Base-by-base conservation (phyloP, 1,140 invertebrate genomes). In the Cryptotermes secundus region DNA sequence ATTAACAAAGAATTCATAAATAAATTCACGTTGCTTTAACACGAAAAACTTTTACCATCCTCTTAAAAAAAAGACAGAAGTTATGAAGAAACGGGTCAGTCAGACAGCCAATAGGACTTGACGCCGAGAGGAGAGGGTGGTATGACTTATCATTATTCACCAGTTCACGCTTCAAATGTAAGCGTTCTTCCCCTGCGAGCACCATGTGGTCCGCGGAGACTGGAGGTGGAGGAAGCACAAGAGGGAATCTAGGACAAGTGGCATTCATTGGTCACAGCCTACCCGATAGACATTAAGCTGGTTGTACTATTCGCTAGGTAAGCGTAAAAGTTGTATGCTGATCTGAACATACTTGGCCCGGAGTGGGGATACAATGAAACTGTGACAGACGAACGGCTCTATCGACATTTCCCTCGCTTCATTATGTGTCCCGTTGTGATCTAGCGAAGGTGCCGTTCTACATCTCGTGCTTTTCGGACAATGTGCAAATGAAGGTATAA, bases 1-100 rank as follows among this genome's bases (percentile, higher is more conserved):
- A 72, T 72, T 31, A 72, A 72, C 59, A 72, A 72, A n/a, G n/a
- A 72, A 72, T 31, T n/a, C 7, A 72, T 7, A 72, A 9, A 31
- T 72, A 72, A 72, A 72, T 31, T 31, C 53, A 72, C 26, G 59
- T 72, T 72, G 59, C 59, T 31, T 72, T 26, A 72, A 72, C 16
- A 72, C 9, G 59, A 72, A 72, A 72, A 72, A 72, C 59, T 72
- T 59, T 59, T 59, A 59, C 53, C 53, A 22, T 59, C 53, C 53
- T 24, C 24, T 59, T 22, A 6, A n/a, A 19, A 7, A 59, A 31
- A 31, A 22, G 19, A 22, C 4, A 38, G 53, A 59, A 22, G 53
- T 16, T 26, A 7, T 24, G 26, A 16, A 72, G 59, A 72, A 72
- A 16, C 59, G 31, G 59, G 59, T 72, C 59, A 72, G 26, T 72